Conservation (phyloP, 2,113 vertebrate genomes). For the Semicossyphus pulcher region DNA sequence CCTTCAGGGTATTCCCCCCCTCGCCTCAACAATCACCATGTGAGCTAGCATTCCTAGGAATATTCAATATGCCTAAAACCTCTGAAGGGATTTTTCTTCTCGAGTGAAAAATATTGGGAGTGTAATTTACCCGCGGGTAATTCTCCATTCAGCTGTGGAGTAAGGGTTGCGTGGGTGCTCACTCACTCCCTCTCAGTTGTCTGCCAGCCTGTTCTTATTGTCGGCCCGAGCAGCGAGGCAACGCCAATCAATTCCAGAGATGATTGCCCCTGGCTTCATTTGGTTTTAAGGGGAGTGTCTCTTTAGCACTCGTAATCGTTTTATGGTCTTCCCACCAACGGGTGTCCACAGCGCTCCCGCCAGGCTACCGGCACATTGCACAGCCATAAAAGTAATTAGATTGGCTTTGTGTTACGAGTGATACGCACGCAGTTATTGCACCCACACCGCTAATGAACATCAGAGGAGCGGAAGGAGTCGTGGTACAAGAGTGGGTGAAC, state of each 20-base stretch:
- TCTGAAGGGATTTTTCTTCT: constrained; percentile 23
- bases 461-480: constrained; percentile 20
- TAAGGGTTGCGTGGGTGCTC: background rate
- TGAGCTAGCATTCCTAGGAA: constrained; percentile 38
- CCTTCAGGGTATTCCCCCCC: constrained; percentile 23
- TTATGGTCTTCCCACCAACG: constrained; percentile 59
- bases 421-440: constrained; percentile 44
- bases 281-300: constrained; percentile 57
- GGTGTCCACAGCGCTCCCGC: constrained; percentile 30
- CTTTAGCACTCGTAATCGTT: constrained; percentile 59
- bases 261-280: constrained; percentile 49
- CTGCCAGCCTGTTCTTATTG: constrained; percentile 2
- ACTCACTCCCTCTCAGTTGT: background rate
- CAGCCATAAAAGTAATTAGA: constrained; percentile 69
- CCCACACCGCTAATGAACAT: constrained; percentile 63
- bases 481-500: constrained; percentile 33
- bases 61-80: constrained; percentile 32
- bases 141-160: constrained; percentile 33
- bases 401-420: constrained; percentile 63
- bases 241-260: constrained; percentile 39
- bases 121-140: constrained; percentile 14
- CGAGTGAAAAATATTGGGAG: constrained; percentile 33
- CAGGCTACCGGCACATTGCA: constrained; percentile 16
- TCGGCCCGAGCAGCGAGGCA: constrained; percentile 18
- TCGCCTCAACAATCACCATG: background rate